Conservation (phyloP, 2,113 vertebrate genomes). For the Pachyramphus minor region DNA sequence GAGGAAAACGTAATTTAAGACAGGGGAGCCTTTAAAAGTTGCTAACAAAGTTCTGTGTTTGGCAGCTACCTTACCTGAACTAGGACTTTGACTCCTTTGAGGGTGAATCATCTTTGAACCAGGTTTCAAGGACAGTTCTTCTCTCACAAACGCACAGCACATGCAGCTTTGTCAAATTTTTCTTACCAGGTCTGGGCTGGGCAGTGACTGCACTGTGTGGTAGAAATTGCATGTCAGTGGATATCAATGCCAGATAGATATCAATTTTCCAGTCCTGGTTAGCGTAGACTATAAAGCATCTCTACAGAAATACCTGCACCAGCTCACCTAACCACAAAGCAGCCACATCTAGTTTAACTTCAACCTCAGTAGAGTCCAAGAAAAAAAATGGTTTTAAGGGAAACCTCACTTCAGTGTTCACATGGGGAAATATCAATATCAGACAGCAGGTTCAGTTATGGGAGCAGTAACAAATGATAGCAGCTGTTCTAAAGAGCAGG, state of each 20-base stretch:
- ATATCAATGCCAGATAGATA: background rate
- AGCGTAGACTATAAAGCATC: background rate
- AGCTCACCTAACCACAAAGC: background rate
- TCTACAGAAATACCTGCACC: background rate
- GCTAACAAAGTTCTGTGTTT: constrained; percentile 15
- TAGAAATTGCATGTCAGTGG: background rate
- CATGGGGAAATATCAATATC: background rate
- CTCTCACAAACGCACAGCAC: background rate
- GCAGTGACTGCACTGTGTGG: background rate
- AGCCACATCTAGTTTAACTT: background rate
- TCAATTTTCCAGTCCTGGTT: background rate
- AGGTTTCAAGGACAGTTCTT: constrained; percentile 50
- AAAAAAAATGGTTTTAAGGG: background rate
- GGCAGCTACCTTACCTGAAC: constrained; percentile 45
- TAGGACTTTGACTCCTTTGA: constrained; percentile 59
- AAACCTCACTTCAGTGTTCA: background rate
- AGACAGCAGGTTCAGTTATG: background rate
- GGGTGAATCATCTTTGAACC: constrained; percentile 40
- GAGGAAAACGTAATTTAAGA: background rate
- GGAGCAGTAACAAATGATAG: background rate
- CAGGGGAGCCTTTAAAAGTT: constrained; percentile 16
- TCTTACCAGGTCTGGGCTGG: background rate
- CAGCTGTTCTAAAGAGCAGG: background rate
- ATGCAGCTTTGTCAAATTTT: constrained; percentile 3
- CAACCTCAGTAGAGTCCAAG: background rate